A percentile compares a stretch with the other conserved stretches of the same genome.
These are phyloP conservation scores for Coecobrya sp. DNA, from an alignment of 2,888 invertebrate species.

Conservation along the genomic window DNA sequence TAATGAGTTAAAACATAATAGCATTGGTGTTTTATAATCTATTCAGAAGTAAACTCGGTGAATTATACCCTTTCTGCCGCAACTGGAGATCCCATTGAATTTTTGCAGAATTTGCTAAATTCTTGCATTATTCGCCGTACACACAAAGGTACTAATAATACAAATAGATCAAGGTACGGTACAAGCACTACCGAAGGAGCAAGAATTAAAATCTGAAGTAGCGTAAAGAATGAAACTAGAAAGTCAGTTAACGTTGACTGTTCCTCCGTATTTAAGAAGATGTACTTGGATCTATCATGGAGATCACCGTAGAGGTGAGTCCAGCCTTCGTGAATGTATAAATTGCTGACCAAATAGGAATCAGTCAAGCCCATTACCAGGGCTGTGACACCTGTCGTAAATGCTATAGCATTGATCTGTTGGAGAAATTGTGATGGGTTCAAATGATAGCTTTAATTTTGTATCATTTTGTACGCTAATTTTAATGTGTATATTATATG, in stretches of 20 bases:
- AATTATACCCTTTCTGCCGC: constrained; percentile 69
- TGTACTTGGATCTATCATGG: constrained; percentile 59
- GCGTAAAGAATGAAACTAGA: constrained; percentile 53
- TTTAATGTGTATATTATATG: background rate
- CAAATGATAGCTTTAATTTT: no score
- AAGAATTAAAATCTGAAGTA: constrained; percentile 71
- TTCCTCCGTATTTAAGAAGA: background rate
- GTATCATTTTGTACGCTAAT: no score
- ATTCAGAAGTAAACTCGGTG: background rate
- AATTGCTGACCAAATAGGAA: constrained; percentile 71
- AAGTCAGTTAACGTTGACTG: background rate
- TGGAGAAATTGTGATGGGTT: background rate
- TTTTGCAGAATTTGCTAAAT: constrained; percentile 78
- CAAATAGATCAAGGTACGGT: constrained; percentile 80
- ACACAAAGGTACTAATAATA: constrained; percentile 75
- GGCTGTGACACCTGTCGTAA: constrained; percentile 46
- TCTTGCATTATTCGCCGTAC: constrained; percentile 78
- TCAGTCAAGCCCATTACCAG: constrained; percentile 79
- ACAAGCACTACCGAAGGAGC: constrained; percentile 79
- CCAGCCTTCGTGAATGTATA: constrained; percentile 70
- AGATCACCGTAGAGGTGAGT: constrained; percentile 69
- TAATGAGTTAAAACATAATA: background rate
- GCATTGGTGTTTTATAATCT: background rate
- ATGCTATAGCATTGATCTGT: constrained; percentile 73
- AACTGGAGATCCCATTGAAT: constrained; percentile 76